Conservation (phyloP, 1,140 invertebrate genomes). For the Zaprionus vittiger region DNA sequence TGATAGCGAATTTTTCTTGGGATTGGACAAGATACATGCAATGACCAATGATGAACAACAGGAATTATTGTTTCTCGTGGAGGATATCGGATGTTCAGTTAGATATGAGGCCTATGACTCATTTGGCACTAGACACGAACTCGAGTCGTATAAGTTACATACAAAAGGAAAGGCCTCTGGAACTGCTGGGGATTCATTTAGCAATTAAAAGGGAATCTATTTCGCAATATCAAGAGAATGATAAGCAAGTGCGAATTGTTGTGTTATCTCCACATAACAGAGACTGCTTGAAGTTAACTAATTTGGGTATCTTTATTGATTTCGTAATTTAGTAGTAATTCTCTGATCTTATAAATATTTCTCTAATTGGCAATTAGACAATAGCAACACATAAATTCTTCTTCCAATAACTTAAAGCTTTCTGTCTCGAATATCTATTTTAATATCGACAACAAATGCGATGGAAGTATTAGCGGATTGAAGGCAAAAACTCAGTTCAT, state of each 20-base stretch:
- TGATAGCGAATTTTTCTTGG: constrained; percentile 87
- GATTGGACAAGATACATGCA: constrained; percentile 86
- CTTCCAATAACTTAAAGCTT: too few species aligned
- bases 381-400: too few species aligned
- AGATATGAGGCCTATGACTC: neutral
- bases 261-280: neutral
- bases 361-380: too few species aligned
- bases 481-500: neutral
- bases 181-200: neutral
- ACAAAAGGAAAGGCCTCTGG: neutral
- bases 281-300: neutral
- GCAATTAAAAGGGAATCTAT: neutral
- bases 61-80: neutral
- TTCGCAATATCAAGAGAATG: neutral
- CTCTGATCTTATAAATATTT: too few species aligned
- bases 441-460: too few species aligned
- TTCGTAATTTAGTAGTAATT: too few species aligned
- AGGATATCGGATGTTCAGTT: neutral
- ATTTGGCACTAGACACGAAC: neutral
- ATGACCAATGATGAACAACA: constrained; percentile 73
- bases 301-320: too few species aligned
- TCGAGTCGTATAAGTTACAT: neutral
- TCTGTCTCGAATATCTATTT: too few species aligned
- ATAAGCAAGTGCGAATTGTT: too few species aligned
- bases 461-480: constrained; percentile 32